Evolutionary conservation across 2,113 vertebrate species (phyloP).

Genomic region (Mobula birostris): DNA sequence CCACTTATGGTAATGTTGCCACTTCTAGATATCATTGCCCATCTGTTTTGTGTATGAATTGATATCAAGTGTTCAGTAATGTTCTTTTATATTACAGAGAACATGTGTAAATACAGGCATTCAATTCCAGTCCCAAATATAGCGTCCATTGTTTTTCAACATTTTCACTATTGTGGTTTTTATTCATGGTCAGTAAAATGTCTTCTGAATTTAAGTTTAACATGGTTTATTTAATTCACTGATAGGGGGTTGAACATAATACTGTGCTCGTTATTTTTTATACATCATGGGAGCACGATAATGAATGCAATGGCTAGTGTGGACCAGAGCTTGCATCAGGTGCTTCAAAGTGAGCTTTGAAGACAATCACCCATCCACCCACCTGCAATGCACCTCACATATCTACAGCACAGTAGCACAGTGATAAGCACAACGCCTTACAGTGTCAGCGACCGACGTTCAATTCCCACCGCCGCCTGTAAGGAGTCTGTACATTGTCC

Average conservation of each 20-base stretch:
- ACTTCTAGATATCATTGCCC: conserved; percentile 23
- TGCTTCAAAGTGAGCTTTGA: neutral
- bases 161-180: neutral
- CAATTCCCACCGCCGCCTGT: too few species aligned
- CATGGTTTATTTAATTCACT: conserved; percentile 12
- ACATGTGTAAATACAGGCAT: neutral
- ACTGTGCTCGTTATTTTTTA: neutral
- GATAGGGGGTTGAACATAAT: neutral
- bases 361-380: neutral
- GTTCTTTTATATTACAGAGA: conserved; percentile 25
- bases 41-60: conserved; percentile 33
- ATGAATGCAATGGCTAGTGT: neutral
- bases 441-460: too few species aligned
- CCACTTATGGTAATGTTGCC: conserved; percentile 31
- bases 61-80: conserved; percentile 33
- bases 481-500: too few species aligned
- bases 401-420: neutral
- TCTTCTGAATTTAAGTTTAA: neutral
- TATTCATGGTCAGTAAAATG: neutral
- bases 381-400: neutral
- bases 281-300: neutral
- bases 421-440: too few species aligned
- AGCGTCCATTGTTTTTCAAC: neutral
- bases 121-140: conserved; percentile 27
- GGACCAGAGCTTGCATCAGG: neutral